Evolutionary conservation across 2,797 vertebrate species (phyloP), one percentile per base, ranked within the genome.

Genomic region (Lophotriccus pileatus): DNA sequence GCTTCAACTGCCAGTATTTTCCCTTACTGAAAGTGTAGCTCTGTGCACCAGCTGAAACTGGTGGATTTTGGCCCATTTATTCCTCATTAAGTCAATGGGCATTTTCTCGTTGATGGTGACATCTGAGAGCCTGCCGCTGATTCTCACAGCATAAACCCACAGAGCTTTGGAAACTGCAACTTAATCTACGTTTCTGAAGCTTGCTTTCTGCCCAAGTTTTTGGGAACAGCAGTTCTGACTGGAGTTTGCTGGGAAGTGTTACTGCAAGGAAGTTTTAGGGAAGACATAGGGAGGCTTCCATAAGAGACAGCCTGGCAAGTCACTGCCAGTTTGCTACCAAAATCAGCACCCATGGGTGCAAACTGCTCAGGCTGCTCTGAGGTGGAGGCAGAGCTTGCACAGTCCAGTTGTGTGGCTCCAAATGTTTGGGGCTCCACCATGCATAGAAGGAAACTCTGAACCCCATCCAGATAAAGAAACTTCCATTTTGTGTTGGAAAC

Each of bases 31-130:
- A 87, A 67, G 30, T 1, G 3, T 5, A 70, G 50, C n/a, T 59
- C 47, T 70, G 36, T n/a, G 32, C 52, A 47, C n/a, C 80, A 66
- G 47, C 59, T 82, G 44, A 86, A 93, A 41, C n/a, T 11, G n/a
- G 50, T 36, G 34, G 46, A 50, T 56, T 89, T 76, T 28, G 74
- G 70, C 56, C 56, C 67, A 36, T 84, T 74, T 53, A 47, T 49
- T 66, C 88, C 87, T 63, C 58, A 62, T 25, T 32, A 77, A 90
- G n/a, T 74, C 70, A 74, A 44, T 8, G 78, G 55, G 37, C n/a
- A 77, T 88, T 91, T 91, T 75, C 53, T 85, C 84, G 86, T 37
- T 39, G 66, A 64, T 23, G 58, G 53, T 70, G 84, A 89, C 12
- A 27, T 69, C 62, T 46, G 52, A 78, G 56, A 89, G 66, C 62